Conservation (phyloP, 2,888 invertebrate genomes). For the Scelioninae gen. 1 region DNA sequence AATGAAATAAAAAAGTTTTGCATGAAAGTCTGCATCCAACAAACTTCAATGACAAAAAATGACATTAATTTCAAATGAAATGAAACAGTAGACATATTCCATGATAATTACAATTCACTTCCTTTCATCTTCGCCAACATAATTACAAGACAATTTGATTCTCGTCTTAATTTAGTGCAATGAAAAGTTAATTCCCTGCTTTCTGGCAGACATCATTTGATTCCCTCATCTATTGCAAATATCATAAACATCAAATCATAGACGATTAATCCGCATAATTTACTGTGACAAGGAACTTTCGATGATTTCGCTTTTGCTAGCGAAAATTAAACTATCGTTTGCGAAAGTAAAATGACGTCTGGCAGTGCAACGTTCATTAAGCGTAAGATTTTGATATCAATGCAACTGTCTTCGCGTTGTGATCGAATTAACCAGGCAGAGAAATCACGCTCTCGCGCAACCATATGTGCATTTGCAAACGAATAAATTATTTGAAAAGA, state of each 20-base stretch:
- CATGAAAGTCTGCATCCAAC: too few species aligned
- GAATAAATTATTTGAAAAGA: conserved; percentile 26
- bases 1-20: too few species aligned
- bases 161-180: neutral
- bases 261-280: conserved; percentile 29
- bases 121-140: neutral
- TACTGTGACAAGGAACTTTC: conserved; percentile 29
- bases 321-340: conserved; percentile 44
- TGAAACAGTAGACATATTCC: too few species aligned
- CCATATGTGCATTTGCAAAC: conserved; percentile 24
- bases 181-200: neutral
- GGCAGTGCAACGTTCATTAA: conserved; percentile 58
- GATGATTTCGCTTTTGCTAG: conserved; percentile 23
- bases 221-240: neutral
- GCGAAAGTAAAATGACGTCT: conserved; percentile 72
- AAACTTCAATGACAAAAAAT: too few species aligned
- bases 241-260: neutral
- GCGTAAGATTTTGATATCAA: conserved; percentile 55
- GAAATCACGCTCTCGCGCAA: conserved; percentile 46
- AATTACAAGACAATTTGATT: conserved; percentile 6
- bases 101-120: neutral
- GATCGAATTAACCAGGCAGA: conserved; percentile 13
- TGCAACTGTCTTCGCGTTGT: conserved; percentile 19
- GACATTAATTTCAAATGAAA: too few species aligned
- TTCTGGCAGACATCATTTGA: neutral